These are phyloP conservation scores for Drosophila persimilis DNA, from an alignment of 1,140 invertebrate genomes.

Conservation along the genomic window DNA sequence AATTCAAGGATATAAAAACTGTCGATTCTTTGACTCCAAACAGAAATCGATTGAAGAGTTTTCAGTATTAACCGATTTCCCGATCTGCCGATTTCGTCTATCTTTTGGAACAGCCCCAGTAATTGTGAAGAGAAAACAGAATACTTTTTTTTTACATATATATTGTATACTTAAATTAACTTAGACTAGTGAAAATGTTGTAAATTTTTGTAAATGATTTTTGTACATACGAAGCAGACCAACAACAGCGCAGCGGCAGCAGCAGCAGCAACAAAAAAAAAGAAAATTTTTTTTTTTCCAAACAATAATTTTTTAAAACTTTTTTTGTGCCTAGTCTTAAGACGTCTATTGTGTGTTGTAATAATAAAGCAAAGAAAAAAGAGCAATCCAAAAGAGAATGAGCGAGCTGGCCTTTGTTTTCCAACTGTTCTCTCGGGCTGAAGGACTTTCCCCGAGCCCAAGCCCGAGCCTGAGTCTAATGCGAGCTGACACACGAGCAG, in stretches of 20 bases:
- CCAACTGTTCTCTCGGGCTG: slow-evolving; percentile 25
- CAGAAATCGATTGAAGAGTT: slow-evolving; percentile 9
- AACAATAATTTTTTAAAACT: slow-evolving; percentile 19
- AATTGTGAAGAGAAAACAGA: slow-evolving; percentile 24
- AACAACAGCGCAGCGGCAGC: not conserved
- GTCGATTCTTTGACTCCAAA: not conserved
- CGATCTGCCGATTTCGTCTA: slow-evolving; percentile 13
- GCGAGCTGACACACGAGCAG: slow-evolving; percentile 73
- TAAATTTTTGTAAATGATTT: slow-evolving; percentile 78
- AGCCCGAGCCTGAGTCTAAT: slow-evolving; percentile 61
- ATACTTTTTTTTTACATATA: slow-evolving; percentile 4
- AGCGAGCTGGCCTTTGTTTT: slow-evolving; percentile 42
- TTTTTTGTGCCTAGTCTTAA: slow-evolving; percentile 76
- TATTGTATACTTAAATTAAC: slow-evolving; percentile 20
- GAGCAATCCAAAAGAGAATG: slow-evolving; percentile 44
- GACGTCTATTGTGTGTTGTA: slow-evolving; percentile 73
- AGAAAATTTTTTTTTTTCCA: slow-evolving; percentile 32
- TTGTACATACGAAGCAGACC: slow-evolving; percentile 63
- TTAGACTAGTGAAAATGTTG: slow-evolving; percentile 59
- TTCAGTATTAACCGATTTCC: slow-evolving; percentile 27
- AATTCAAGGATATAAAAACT: too few species aligned
- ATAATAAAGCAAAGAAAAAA: slow-evolving; percentile 56
- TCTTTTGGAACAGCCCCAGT: slow-evolving; percentile 24
- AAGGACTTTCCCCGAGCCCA: slow-evolving; percentile 28
- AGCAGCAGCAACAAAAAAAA: not conserved